These are phyloP conservation scores for Semnornis frantzii DNA, from an alignment of 2,113 vertebrate genomes.

Conservation along the genomic window DNA sequence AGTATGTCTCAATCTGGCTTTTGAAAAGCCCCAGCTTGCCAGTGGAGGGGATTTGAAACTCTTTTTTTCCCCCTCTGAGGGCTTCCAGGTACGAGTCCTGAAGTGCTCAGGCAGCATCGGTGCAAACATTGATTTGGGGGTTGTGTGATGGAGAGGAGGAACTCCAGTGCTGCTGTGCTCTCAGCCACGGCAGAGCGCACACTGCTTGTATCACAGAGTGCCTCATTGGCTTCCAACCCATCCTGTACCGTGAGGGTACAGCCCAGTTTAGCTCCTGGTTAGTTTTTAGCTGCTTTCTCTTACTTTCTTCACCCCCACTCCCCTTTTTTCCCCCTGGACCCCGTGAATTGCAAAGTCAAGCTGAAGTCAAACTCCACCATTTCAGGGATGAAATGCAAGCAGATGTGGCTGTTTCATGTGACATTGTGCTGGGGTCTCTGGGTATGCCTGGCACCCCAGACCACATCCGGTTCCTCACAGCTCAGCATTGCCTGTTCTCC, in stretches of 20 bases:
- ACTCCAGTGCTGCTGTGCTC: conserved; percentile 16
- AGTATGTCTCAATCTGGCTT: background rate
- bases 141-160: background rate
- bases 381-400: conserved; percentile 77
- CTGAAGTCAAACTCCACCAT: conserved; percentile 74
- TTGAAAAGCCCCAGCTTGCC: background rate
- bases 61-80: background rate
- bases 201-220: background rate
- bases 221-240: background rate
- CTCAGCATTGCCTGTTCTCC: background rate
- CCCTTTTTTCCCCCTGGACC: background rate
- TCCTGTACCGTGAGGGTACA: conserved; percentile 51
- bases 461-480: background rate
- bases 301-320: too few relatives aligned
- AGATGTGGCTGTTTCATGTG: conserved; percentile 72
- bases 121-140: background rate
- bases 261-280: conserved; percentile 72
- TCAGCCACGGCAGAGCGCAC: background rate
- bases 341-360: conserved; percentile 78
- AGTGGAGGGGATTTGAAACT: background rate
- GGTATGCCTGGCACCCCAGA: conserved; percentile 29
- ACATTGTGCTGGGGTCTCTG: background rate
- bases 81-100: conserved; percentile 20
- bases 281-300: conserved; percentile 70
- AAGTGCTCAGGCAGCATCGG: background rate